Evolutionary conservation across 2,113 vertebrate genomes (phyloP).

Genomic region (Ceyx melanurus): DNA sequence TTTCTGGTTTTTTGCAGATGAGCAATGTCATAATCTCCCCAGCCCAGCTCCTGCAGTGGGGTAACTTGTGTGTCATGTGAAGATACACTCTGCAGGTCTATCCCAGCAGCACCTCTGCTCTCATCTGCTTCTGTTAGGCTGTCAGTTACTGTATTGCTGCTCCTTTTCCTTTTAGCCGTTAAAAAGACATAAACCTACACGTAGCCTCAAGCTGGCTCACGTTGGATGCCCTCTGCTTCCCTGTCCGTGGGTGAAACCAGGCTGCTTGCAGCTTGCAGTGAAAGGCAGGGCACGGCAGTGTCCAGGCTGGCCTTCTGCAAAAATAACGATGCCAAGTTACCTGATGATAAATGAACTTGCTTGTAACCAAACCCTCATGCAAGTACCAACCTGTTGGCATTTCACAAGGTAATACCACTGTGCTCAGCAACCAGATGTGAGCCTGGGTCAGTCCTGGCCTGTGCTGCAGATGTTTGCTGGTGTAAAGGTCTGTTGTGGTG

Average conservation of each 20-base stretch:
- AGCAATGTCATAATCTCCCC: neutral
- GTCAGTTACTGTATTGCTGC: neutral
- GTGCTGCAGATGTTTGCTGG: neutral
- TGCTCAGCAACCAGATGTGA: neutral
- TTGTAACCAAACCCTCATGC: neutral
- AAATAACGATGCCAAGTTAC: neutral
- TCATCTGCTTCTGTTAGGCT: neutral
- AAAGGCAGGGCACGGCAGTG: neutral
- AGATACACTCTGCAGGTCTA: neutral
- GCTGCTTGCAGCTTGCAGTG: fast-evolving
- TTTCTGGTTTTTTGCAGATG: neutral
- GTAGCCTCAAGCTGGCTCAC: neutral
- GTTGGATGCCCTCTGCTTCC: neutral
- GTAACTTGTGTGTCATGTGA: neutral
- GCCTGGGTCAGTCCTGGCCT: neutral
- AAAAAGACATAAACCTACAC: neutral
- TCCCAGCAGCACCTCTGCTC: neutral
- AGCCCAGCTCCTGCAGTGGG: fast-evolving
- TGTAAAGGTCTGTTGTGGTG: neutral
- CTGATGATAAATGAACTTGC: neutral
- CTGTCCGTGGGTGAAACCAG: neutral
- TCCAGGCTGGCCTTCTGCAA: neutral
- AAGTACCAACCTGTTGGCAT: neutral
- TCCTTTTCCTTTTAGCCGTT: neutral
- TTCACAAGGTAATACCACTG: neutral